phyloP scores from a whole-genome alignment of 53 echinoderm and acorn worm species.

The Actinopyga echinites region DNA sequence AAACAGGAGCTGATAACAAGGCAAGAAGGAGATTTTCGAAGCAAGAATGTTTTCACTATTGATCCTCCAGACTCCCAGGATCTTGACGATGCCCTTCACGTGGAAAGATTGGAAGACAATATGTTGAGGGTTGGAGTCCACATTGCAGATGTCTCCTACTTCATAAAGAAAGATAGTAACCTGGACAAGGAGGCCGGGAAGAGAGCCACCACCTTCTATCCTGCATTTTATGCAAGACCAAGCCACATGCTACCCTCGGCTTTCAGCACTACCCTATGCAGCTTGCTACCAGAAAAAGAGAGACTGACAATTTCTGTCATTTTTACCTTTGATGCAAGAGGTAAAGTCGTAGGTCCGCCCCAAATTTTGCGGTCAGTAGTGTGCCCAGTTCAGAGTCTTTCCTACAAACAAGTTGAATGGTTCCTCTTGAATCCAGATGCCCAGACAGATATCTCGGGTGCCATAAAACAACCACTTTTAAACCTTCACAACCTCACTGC shows the following conservation, averaged over 20 bases:
- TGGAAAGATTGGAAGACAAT: slow-evolving; percentile 27
- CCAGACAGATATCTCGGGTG: background rate
- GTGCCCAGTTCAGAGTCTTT: slow-evolving; percentile 51
- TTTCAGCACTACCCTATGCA: slow-evolving; percentile 78
- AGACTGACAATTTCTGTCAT: slow-evolving; percentile 69
- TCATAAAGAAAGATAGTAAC: slow-evolving; percentile 22
- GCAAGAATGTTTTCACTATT: slow-evolving; percentile 63
- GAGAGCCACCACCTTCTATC: slow-evolving; percentile 76
- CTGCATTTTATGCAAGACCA: slow-evolving; percentile 59
- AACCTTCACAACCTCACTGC: slow-evolving; percentile 50
- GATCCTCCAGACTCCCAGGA: slow-evolving; percentile 70
- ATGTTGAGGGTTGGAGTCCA: slow-evolving; percentile 70
- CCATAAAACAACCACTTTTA: slow-evolving; percentile 25
- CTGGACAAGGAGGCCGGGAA: slow-evolving; percentile 67
- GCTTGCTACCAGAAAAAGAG: slow-evolving; percentile 67
- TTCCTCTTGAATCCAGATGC: slow-evolving; percentile 41
- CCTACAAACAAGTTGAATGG: slow-evolving; percentile 68
- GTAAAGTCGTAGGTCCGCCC: slow-evolving; percentile 35
- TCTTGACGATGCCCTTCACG: slow-evolving; percentile 85
- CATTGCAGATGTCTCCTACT: slow-evolving; percentile 79
- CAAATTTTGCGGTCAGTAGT: slow-evolving; percentile 64
- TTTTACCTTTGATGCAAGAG: slow-evolving; percentile 56
- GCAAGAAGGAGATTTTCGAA: slow-evolving; percentile 51
- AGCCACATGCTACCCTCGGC: slow-evolving; percentile 74
- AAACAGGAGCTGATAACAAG: slow-evolving; percentile 44